Conservation (phyloP, 2,888 invertebrate species). For the Aporophyla lueneburgensis region DNA sequence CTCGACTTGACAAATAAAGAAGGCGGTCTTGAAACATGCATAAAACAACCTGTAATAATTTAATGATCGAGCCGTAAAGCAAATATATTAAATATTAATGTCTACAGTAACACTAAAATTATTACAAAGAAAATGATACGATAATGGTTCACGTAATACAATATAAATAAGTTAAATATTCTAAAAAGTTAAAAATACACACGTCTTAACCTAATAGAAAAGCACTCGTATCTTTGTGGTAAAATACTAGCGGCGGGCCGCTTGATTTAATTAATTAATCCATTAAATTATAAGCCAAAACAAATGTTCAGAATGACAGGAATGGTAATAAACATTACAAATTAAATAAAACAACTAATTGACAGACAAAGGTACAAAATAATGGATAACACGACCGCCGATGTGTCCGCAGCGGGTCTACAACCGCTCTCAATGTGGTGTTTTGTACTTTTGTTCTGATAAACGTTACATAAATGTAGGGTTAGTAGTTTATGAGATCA, state of each 20-base stretch:
- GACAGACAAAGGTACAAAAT: conserved; percentile 89
- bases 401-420: conserved; percentile 68
- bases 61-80: conserved; percentile 86
- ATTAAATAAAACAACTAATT: conserved; percentile 85
- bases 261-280: conserved; percentile 72
- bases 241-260: conserved; percentile 73
- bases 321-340: conserved; percentile 84
- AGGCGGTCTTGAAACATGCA: conserved; percentile 84
- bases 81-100: conserved; percentile 90
- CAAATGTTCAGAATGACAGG: conserved; percentile 82
- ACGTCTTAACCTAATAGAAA: conserved; percentile 90
- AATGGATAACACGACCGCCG: conserved; percentile 83
- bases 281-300: conserved; percentile 80
- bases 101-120: conserved; percentile 89
- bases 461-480: conserved; percentile 80
- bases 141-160: conserved; percentile 89
- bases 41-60: conserved; percentile 87
- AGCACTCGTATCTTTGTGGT: conserved; percentile 86
- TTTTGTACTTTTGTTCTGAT: conserved; percentile 90
- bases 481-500: conserved; percentile 91
- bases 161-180: conserved; percentile 91
- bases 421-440: conserved; percentile 73
- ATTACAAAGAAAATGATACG: conserved; percentile 90
- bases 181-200: conserved; percentile 91
- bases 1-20: conserved; percentile 86